Base-by-base conservation (phyloP, 2,888 invertebrate genomes). In the Anticlea derivata region DNA sequence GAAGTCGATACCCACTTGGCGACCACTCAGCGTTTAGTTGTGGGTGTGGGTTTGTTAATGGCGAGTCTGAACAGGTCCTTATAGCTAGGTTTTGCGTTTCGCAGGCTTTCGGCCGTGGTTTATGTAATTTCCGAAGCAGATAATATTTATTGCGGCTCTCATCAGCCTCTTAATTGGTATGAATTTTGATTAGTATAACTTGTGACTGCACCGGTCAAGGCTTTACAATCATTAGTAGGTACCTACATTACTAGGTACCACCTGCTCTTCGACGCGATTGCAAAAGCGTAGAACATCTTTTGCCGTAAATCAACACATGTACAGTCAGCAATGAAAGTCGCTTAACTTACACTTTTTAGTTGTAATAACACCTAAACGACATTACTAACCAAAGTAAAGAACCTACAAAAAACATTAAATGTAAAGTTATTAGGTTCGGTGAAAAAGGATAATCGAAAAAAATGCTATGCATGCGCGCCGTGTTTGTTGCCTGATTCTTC, bases 151-250 rank as follows among this genome's bases (percentile, higher is more conserved):
- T 7, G 34, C 12, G 24, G 30, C 45, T 34, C 39, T 11, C 24
- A 35, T 45, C 34, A 17, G 33, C 17, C 29, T 24, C 40, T 35
- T 51, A 46, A 52, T 52, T 52, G 46, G 30, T 52, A 47, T 52
- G 41, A 52, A 37, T 52, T 46, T 43, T 52, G 46, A 47, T 52
- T 27, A 43, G 46, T 46, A 20, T 29, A 13, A 41, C 33, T 41
- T 45, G 43, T 47, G 52, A 37, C 38, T 43, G 47, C 43, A 27
- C 30, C 24, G 53, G 48, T 39, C 53, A 53, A 53, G 53, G 53
- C 7, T 31, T 37, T 20, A n/a, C 34, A 35, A 41, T 27, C 34
- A 37, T 41, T 37, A 43, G 30, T 20, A 17, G n/a, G n/a, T n/a
- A n/a, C n/a, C n/a, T n/a, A n/a, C n/a, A n/a, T n/a, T n/a, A n/a